Base-by-base conservation (phyloP, 2,113 vertebrate species). In the Heteronetta atricapilla region DNA sequence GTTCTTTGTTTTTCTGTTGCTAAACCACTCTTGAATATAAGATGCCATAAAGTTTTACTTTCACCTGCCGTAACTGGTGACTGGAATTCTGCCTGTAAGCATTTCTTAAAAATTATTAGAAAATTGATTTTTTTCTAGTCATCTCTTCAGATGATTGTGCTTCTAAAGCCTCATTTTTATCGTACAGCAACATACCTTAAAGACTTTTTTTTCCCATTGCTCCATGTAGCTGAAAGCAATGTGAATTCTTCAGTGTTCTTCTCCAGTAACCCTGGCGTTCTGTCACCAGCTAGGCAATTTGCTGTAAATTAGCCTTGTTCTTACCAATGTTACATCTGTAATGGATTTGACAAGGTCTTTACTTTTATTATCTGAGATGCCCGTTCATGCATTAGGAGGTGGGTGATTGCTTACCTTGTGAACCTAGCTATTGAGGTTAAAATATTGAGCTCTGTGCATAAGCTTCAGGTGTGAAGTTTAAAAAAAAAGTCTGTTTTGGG, bases 271-370 rank as follows among this genome's bases (percentile, higher is more conserved):
- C 0, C 1, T 50, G 3, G 16, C 1, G 13, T 46, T 38, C 0
- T 2, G 23, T 40, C n/a, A 10, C 5, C 28, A 55, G 36, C 2
- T 72, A 22, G 0, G 0, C 5, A 7, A n/a, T 74, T 33, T 13
- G 7, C 44, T 83, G 36, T 50, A 62, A 78, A 36, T 21, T 23
- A 56, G 52, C 17, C 23, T 1, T 3, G 4, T 50, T 44, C 52
- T 46, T 66, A 3, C 25, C 10, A 20, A 0, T 3, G 11, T 19
- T 40, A 1, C 1, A 10, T 20, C 58, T 1, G 0, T 38, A 23
- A 62, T 53, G 48, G 34, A 25, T 42, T 14, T 48, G 38, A 77
- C 29, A 68, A 42, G 0, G 60, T 67, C 69, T n/a, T n/a, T 62
- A 3, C 34, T 55, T 73, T 11, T n/a, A n/a, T n/a, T 60, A 40